Evolutionary conservation across 2,113 vertebrate genomes (phyloP).

Genomic region (Diglossa brunneiventris): DNA sequence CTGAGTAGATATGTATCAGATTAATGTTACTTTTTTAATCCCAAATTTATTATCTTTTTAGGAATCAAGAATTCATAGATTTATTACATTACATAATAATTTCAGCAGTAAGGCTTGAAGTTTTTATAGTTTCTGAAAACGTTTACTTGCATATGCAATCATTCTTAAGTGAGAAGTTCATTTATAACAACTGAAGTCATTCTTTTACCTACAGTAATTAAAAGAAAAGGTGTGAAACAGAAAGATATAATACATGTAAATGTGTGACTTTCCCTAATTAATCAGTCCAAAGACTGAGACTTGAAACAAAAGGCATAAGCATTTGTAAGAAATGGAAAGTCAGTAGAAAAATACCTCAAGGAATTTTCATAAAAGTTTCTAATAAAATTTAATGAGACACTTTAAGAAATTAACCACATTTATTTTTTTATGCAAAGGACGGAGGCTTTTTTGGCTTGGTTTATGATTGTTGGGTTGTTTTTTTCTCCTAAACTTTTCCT

Average conservation of each 20-base stretch:
- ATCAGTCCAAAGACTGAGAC: not conserved
- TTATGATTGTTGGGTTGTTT: no score
- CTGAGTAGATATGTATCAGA: not conserved
- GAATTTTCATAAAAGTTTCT: not conserved
- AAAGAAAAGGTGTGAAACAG: not conserved
- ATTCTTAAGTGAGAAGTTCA: not conserved
- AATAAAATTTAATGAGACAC: not conserved
- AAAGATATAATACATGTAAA: not conserved
- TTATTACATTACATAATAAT: not conserved
- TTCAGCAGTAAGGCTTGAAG: not conserved
- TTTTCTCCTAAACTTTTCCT: not conserved
- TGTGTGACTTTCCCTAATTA: not conserved
- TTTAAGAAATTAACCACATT: fast-evolving
- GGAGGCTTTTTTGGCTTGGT: not conserved
- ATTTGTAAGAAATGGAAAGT: not conserved
- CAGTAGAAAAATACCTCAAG: not conserved
- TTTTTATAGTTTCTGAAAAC: not conserved
- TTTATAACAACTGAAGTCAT: not conserved
- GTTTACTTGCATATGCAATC: not conserved
- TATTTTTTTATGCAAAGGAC: not conserved
- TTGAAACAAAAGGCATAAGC: not conserved
- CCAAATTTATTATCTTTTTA: not conserved
- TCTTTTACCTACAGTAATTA: not conserved
- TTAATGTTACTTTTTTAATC: not conserved
- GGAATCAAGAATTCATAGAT: not conserved